Conservation (phyloP, 2,888 invertebrate genomes). For the Capitulum mitella region DNA sequence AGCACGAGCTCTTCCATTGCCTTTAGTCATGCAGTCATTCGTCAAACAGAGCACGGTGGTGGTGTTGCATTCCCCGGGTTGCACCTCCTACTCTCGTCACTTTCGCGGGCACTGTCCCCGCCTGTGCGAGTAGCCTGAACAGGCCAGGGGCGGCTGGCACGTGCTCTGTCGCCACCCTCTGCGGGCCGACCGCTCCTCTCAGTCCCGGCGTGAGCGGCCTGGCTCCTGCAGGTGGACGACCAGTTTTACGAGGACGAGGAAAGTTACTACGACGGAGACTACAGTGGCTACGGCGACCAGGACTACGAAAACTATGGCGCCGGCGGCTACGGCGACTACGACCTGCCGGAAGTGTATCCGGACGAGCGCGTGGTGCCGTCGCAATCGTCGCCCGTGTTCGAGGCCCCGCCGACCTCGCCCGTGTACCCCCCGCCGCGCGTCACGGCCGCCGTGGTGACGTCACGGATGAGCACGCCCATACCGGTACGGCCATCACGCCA, state of each 20-base stretch:
- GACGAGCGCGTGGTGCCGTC: slow-evolving; percentile 28
- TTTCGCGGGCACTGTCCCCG: too few species aligned
- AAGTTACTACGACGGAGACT: slow-evolving; percentile 11
- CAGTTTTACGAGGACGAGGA: neutral
- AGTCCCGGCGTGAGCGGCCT: too few species aligned
- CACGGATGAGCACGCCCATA: neutral
- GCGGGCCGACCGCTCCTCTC: too few species aligned
- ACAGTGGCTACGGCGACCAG: neutral
- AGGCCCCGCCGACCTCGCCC: slow-evolving; percentile 27
- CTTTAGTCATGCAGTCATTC: too few species aligned
- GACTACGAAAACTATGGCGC: neutral
- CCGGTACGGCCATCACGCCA: slow-evolving; percentile 13
- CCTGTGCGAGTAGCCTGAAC: too few species aligned
- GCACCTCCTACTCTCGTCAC: too few species aligned
- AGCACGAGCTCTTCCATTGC: too few species aligned
- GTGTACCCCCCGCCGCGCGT: neutral
- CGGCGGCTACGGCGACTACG: neutral
- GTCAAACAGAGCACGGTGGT: too few species aligned
- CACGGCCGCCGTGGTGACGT: neutral
- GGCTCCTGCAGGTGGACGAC: too few species aligned
- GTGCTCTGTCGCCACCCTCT: too few species aligned
- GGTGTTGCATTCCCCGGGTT: too few species aligned
- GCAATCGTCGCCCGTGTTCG: slow-evolving; percentile 32
- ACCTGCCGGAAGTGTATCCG: neutral
- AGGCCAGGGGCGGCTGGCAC: too few species aligned